Percentiles rank a stretch among this genome's conserved stretches.
Evolutionary conservation across 2,797 vertebrate genomes (phyloP).

Genomic region (Etheostoma perlongum): DNA sequence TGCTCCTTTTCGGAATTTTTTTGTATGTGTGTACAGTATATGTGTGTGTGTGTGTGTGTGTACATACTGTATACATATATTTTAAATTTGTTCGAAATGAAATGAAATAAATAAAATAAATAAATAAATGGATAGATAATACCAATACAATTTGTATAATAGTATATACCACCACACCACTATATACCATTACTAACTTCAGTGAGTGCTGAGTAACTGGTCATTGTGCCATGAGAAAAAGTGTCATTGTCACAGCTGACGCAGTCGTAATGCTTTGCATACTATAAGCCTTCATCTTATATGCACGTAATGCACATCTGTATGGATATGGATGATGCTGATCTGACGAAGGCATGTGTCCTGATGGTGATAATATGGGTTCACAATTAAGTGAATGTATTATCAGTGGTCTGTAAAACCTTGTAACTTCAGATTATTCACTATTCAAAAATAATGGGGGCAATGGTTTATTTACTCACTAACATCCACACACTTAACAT

Average conservation of each 20-base stretch:
- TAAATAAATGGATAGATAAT: not conserved
- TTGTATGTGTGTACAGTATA: no score
- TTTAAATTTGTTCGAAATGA: no score
- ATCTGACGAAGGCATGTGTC: conserved; percentile 31
- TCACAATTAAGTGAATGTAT: conserved; percentile 8
- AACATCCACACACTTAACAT: conserved; percentile 15
- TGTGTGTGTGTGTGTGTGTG: no score
- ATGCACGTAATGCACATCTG: conserved; percentile 35
- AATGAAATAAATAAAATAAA: no score
- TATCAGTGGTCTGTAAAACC: conserved; percentile 11
- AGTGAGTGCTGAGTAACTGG: conserved; percentile 29
- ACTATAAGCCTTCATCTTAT: conserved; percentile 45
- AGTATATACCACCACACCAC: not conserved
- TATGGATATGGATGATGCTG: conserved; percentile 31
- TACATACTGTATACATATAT: no score
- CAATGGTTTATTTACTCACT: conserved; percentile 7
- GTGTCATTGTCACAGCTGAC: conserved; percentile 15
- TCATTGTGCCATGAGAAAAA: conserved; percentile 39
- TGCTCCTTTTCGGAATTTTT: no score
- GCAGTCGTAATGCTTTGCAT: conserved; percentile 36
- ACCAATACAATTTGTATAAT: conserved; percentile 23
- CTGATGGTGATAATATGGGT: conserved; percentile 24
- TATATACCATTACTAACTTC: conserved; percentile 29
- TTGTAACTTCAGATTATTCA: not conserved
- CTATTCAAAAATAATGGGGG: not conserved